Evolutionary conservation across 2,113 vertebrate genomes (phyloP).

Genomic region (Potamarius usumacintae): DNA sequence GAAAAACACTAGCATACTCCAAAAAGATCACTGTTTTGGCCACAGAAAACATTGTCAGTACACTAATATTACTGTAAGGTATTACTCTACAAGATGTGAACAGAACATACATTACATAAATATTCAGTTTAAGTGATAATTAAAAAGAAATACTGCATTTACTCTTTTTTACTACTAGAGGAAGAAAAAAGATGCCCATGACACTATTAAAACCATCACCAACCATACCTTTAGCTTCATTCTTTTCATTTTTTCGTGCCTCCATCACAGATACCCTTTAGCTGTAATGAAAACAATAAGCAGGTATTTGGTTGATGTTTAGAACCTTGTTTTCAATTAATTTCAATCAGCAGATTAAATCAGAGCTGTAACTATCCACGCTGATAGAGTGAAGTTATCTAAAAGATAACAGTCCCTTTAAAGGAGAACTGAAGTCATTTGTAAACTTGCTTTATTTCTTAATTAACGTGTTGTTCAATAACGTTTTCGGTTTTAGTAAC

Average conservation of each 20-base stretch:
- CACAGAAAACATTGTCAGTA: neutral
- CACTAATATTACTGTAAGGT: neutral
- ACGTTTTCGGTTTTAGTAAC: no score
- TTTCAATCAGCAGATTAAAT: neutral
- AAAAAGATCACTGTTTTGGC: neutral
- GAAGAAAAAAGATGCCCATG: neutral
- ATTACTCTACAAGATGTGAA: neutral
- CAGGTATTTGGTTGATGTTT: neutral
- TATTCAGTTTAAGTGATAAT: neutral
- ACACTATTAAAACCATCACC: neutral
- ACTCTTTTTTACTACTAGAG: no score
- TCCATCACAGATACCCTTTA: constrained; percentile 44
- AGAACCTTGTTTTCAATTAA: neutral
- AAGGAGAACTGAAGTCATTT: no score
- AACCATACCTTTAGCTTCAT: constrained; percentile 49
- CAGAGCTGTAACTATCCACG: neutral
- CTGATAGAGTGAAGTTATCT: neutral
- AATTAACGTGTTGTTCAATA: no score
- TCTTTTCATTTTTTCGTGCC: constrained; percentile 53
- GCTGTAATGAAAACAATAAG: neutral
- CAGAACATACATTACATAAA: neutral
- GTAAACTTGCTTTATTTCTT: no score
- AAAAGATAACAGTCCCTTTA: neutral
- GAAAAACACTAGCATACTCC: neutral
- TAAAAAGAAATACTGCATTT: neutral